A percentile compares a stretch with the other conserved stretches of the same genome.
Conservation (phyloP, 2,797 vertebrate species). For the Sebastes ruberrimus region DNA sequence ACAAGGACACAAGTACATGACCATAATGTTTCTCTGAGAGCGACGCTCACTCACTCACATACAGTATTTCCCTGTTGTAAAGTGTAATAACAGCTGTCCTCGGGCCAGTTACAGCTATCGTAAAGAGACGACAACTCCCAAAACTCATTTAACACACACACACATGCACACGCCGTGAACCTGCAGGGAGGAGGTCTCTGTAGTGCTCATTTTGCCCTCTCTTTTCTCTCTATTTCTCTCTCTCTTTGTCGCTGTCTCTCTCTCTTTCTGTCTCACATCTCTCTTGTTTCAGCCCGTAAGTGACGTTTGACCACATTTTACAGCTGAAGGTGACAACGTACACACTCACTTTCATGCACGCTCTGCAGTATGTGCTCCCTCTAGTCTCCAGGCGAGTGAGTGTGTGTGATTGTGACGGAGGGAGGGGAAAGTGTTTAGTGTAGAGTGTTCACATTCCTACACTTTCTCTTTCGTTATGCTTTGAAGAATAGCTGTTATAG, state of each 20-base stretch:
- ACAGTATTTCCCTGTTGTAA: slow-evolving; percentile 75
- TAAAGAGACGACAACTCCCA: slow-evolving; percentile 81
- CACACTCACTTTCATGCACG: slow-evolving; percentile 29
- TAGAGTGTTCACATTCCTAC: slow-evolving; percentile 11
- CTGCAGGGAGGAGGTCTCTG: slow-evolving; percentile 43
- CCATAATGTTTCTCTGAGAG: slow-evolving; percentile 31
- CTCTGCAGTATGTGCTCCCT: slow-evolving; percentile 11
- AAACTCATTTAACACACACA: slow-evolving; percentile 75
- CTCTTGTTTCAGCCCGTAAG: slow-evolving; percentile 46
- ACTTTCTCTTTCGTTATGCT: slow-evolving; percentile 1
- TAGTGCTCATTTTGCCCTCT: slow-evolving; percentile 39
- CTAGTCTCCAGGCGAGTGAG: slow-evolving; percentile 8
- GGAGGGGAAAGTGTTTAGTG: neutral
- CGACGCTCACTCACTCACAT: slow-evolving; percentile 22
- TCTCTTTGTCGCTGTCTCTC: slow-evolving; percentile 8
- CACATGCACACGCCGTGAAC: slow-evolving; percentile 28
- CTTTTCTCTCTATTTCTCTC: neutral
- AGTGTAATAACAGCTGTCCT: slow-evolving; percentile 80
- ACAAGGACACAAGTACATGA: slow-evolving; percentile 45
- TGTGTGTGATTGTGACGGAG: slow-evolving; percentile 19
- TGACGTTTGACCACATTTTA: slow-evolving; percentile 71
- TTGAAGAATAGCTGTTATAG: neutral
- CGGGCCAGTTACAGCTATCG: slow-evolving; percentile 77
- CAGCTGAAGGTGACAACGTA: slow-evolving; percentile 68
- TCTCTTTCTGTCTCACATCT: slow-evolving; percentile 19